Percentiles rank a stretch among this genome's conserved stretches.
Evolutionary conservation across 2,888 invertebrate species (phyloP).

Genomic region (Ochropleura leucogaster): DNA sequence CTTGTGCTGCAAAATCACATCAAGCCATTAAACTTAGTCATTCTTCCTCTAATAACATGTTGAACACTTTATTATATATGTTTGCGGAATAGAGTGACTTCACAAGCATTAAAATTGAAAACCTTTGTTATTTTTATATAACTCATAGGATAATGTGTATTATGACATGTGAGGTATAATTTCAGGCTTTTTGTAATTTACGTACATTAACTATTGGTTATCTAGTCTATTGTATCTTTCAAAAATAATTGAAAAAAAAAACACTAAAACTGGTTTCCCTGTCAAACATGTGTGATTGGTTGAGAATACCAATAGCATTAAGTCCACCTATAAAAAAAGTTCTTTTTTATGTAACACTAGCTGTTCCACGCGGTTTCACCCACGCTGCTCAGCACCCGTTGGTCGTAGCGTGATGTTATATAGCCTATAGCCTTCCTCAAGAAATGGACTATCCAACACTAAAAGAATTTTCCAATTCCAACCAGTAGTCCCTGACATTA

Average conservation of each 20-base stretch:
- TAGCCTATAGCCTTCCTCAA: too few relatives aligned
- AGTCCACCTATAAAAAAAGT: not conserved
- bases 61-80: conserved; percentile 39
- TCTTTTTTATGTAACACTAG: not conserved
- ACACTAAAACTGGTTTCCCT: not conserved
- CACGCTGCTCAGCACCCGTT: too few relatives aligned
- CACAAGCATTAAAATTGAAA: conserved; percentile 19
- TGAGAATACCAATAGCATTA: not conserved
- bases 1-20: conserved; percentile 22
- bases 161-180: conserved; percentile 2
- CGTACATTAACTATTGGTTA: not conserved
- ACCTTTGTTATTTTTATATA: conserved; percentile 16
- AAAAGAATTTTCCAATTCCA: too few relatives aligned
- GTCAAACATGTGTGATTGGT: not conserved
- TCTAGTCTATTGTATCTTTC: too few relatives aligned
- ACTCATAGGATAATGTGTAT: conserved; percentile 11
- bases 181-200: not conserved
- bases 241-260: too few relatives aligned
- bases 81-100: conserved; percentile 14
- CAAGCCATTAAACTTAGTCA: conserved; percentile 33
- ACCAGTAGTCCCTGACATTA: too few relatives aligned
- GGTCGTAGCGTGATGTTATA: too few relatives aligned
- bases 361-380: too few relatives aligned
- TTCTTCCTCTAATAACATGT: conserved; percentile 35
- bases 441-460: too few relatives aligned